Base-by-base conservation (phyloP, 1,140 invertebrate species). In the Heliconius congener region DNA sequence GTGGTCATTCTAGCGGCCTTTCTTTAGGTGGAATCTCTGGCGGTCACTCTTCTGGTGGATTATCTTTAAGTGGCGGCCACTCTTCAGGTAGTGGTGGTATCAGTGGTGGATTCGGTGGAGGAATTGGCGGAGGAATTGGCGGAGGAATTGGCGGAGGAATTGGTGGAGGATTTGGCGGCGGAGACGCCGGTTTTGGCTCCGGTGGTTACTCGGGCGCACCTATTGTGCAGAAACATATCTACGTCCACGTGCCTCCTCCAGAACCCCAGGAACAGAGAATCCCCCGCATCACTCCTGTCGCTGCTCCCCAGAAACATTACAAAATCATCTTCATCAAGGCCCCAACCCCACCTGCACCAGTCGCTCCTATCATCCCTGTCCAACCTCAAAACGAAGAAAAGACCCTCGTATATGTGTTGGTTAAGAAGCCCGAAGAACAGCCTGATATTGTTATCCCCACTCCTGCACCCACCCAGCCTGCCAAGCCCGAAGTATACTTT, bases 251-350 rank as follows among this genome's bases (percentile, higher is more conserved):
- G 42, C 94, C 95, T 30, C 96, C 90, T 76, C 95, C 93, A 95
- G 96, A 95, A 94, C 95, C 95, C 76, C 95, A 96, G 83, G 96
- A 96, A 86, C 95, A 96, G 81, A 95, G 95, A 84, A 93, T 95
- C 79, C 95, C 96, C 19, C 94, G 95, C 55, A 95, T 96, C 52
- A 90, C 95, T 76, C 91, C 94, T 1, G 94, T 96, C 1, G 95
- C 95, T 66, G 96, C 96, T 74, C 94, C 97, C 42, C 97, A 97
- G 90, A 98, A 98, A 85, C 97, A 98, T 90, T 98, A 98, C 95
- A 98, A 98, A 89, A 98, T 97, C 87, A 97, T 98, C 91, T 98
- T 98, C 96, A 98, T 98, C 92, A 98, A 98, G 95, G 97, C 97
- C 52, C 97, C 97, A 77, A 96, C 97, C 73, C 95, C 97, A 71